Evolutionary conservation across 2,888 invertebrate species (phyloP).

Genomic region (Rotaria sp.): DNA sequence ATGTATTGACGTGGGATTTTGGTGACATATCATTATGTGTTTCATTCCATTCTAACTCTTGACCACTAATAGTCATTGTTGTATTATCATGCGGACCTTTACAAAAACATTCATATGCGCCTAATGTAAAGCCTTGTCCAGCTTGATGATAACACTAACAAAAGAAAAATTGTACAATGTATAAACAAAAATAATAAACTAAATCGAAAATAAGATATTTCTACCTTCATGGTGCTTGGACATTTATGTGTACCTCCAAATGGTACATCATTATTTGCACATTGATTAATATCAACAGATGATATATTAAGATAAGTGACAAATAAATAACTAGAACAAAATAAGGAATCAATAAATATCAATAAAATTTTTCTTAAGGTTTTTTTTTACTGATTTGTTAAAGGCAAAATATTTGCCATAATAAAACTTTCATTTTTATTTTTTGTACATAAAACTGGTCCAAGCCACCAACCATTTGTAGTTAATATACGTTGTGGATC

Average conservation of each 20-base stretch:
- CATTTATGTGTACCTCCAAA: conserved; percentile 38
- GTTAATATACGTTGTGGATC: neutral
- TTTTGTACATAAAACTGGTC: neutral
- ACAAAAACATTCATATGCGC: conserved; percentile 18
- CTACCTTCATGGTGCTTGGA: neutral
- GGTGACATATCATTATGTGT: neutral
- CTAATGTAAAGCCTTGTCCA: conserved; percentile 4
- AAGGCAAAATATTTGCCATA: neutral
- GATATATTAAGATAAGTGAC: conserved; percentile 1
- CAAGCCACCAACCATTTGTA: conserved; percentile 12
- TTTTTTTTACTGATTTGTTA: neutral
- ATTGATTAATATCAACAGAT: conserved; percentile 36
- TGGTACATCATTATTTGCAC: conserved; percentile 32
- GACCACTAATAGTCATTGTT: neutral
- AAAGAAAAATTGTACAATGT: too few species aligned
- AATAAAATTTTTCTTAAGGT: neutral
- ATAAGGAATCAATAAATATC: neutral
- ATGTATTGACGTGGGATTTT: neutral
- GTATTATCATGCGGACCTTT: neutral
- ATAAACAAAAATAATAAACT: neutral
- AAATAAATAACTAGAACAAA: neutral
- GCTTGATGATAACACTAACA: neutral
- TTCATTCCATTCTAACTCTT: conserved; percentile 7
- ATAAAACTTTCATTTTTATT: neutral
- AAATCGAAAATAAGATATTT: neutral